A percentile compares a stretch with the other conserved stretches of the same genome.
Evolutionary conservation across 2,797 vertebrate genomes (phyloP).

Genomic region (Odontamblyopus lacepedii): DNA sequence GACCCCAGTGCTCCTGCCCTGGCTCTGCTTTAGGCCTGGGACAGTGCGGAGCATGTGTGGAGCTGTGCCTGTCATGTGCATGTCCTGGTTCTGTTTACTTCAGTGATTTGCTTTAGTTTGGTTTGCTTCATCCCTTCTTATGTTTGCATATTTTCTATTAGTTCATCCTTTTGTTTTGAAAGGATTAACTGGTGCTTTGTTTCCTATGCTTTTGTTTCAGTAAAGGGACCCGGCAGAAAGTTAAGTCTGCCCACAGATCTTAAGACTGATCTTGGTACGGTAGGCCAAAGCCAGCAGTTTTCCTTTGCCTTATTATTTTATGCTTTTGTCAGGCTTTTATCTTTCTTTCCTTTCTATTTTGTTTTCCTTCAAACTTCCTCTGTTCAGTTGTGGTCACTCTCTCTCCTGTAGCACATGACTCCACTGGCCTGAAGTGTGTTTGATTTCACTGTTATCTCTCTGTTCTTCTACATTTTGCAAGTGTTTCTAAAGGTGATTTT

Average conservation of each 20-base stretch:
- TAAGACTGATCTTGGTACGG: constrained; percentile 99
- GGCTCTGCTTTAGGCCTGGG: constrained; percentile 48
- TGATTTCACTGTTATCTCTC: constrained; percentile 51
- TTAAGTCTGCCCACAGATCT: constrained; percentile 99
- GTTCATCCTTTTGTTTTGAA: constrained; percentile 57
- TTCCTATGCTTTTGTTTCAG: constrained; percentile 98
- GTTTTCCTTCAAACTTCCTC: constrained; percentile 37
- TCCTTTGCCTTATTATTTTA: constrained; percentile 65
- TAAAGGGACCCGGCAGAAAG: constrained; percentile 98
- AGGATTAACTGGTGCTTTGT: constrained; percentile 81
- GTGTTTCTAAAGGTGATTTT: constrained; percentile 80
- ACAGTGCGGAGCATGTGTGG: constrained; percentile 60
- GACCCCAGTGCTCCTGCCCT: background rate
- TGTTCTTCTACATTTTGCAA: constrained; percentile 81
- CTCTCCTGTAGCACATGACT: constrained; percentile 62
- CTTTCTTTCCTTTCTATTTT: constrained; percentile 54
- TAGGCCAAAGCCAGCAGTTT: constrained; percentile 95
- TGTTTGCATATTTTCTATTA: constrained; percentile 40
- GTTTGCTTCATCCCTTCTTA: constrained; percentile 36
- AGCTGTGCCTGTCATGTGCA: constrained; percentile 65
- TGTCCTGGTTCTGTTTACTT: constrained; percentile 52
- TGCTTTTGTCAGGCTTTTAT: constrained; percentile 59
- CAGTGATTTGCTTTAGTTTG: constrained; percentile 39
- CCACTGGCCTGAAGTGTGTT: constrained; percentile 49
- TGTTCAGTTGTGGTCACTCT: constrained; percentile 61